Conservation (phyloP, 2,113 vertebrate genomes). For the Pteropus alecto region DNA sequence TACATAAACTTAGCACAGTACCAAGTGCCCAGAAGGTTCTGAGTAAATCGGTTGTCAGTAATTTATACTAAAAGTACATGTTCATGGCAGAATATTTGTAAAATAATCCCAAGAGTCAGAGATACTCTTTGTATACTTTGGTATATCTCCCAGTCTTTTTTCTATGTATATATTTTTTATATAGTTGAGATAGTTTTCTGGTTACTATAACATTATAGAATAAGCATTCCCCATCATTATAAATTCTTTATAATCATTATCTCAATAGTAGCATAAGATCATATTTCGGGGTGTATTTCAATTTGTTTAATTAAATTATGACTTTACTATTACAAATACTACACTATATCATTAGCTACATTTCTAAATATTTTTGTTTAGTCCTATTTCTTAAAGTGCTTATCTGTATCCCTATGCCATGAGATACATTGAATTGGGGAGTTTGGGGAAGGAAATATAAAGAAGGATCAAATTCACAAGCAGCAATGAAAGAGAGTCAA, state of each 20-base stretch:
- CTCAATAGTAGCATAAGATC: slow-evolving; percentile 5
- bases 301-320: slow-evolving; percentile 9
- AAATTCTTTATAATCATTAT: not conserved
- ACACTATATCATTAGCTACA: not conserved
- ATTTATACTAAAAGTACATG: not conserved
- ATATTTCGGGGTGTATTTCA: not conserved
- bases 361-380: slow-evolving; percentile 32
- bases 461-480: not conserved
- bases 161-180: not conserved
- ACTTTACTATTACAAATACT: not conserved
- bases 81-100: not conserved
- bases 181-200: not conserved
- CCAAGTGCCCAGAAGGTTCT: not conserved
- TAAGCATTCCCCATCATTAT: not conserved
- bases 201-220: not conserved
- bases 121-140: not conserved
- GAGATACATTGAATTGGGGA: not conserved
- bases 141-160: not conserved
- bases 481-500: not conserved
- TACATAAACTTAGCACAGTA: not conserved
- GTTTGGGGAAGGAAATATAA: not conserved
- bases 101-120: not conserved
- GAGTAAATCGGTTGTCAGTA: not conserved
- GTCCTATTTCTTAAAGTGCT: not conserved
- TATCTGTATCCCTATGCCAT: not conserved